Conservation (phyloP, 1,140 invertebrate genomes). For the Listronotus bonariensis region DNA sequence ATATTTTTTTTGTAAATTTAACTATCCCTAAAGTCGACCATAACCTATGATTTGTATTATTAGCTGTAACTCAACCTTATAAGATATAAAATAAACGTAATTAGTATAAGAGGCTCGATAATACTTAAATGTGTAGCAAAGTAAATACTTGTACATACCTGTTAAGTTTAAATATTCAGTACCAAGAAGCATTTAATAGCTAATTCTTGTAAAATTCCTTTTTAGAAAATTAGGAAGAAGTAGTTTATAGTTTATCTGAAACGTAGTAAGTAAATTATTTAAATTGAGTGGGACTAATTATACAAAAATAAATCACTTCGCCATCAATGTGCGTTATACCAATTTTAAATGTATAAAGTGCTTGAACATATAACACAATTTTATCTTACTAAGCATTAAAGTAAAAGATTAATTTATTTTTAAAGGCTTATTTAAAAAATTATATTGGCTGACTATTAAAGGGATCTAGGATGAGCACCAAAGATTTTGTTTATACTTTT, state of each 20-base stretch:
- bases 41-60: constrained; percentile 25
- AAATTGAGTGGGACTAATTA: constrained; percentile 36
- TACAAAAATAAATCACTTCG: constrained; percentile 18
- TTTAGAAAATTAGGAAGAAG: constrained; percentile 17
- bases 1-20: no score
- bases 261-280: constrained; percentile 26
- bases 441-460: no score
- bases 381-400: no score
- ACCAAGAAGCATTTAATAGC: constrained; percentile 37
- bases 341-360: constrained; percentile 8
- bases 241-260: constrained; percentile 2
- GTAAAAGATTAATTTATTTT: no score
- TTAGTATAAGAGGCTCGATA: constrained; percentile 4
- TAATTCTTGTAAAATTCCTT: constrained; percentile 21
- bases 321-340: constrained; percentile 24
- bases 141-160: constrained; percentile 28
- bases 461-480: no score
- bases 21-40: no score
- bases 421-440: no score
- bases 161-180: constrained; percentile 30
- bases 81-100: background rate
- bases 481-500: no score
- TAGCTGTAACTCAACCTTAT: background rate
- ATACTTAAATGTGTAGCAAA: constrained; percentile 23
- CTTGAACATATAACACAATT: background rate